Evolutionary conservation across 1,140 invertebrate genomes (phyloP), one percentile per base, ranked within the genome.

Genomic region (Luehdorfia chinensis): DNA sequence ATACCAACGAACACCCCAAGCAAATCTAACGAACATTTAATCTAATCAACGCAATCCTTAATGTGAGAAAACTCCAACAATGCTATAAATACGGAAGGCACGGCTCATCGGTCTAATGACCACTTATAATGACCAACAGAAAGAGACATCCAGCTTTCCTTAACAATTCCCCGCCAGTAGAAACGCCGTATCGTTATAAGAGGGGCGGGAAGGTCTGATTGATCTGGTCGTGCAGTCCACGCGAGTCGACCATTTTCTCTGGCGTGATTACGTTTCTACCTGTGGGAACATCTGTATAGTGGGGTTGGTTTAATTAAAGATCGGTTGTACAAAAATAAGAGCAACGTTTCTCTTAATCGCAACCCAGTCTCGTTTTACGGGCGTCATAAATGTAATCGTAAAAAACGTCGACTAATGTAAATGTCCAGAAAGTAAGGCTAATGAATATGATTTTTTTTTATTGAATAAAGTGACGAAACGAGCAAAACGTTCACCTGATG

Each of bases 1-100:
- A n/a, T n/a, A n/a, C n/a, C n/a, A n/a, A n/a, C n/a, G n/a, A n/a
- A n/a, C n/a, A n/a, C n/a, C n/a, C n/a, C n/a, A n/a, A n/a, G n/a
- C n/a, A n/a, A n/a, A n/a, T n/a, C n/a, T n/a, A n/a, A n/a, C n/a
- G n/a, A n/a, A n/a, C n/a, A n/a, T n/a, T n/a, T n/a, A n/a, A n/a
- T n/a, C n/a, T 18, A 12, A 37, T 37, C 9, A 19, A 41, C 39
- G 46, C 41, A 47, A 50, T 58, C 30, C 50, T 56, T 62, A 61
- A 68, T 75, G 72, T 75, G 72, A 70, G 72, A 75, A 73, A 53
- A 47, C 15, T 47, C 43, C 53, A 64, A 75, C 72, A 75, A 75
- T 66, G 57, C 52, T 21, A 25, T 62, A 73, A 65, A 61, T 60
- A 56, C 63, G 69, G 72, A 75, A 75, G 69, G 59, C 51, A 65